Evolutionary conservation across 2,113 vertebrate species (phyloP), one percentile per base, ranked within the genome.

Genomic region (Panurus biarmicus): DNA sequence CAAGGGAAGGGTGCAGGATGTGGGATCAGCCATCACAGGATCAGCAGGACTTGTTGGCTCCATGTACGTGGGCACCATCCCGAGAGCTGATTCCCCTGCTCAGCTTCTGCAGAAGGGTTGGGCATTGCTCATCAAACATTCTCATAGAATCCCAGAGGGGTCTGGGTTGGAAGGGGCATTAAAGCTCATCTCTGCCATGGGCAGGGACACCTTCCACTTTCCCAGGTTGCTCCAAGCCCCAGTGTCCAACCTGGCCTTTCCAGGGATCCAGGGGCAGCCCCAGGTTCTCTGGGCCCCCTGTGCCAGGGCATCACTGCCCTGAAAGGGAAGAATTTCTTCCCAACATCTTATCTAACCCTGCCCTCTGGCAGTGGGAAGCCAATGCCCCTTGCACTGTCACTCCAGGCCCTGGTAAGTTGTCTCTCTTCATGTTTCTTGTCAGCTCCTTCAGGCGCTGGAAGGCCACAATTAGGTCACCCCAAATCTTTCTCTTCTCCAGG

Each of bases 241-340:
- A 0, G n/a, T n/a, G n/a, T 48, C 50, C 53, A 89, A 0, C 38
- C 28, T 45, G 28, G 3, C 16, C 60, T 60, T 67, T 8, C 38
- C 53, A 81, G 69, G 33, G 23, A 38, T 38, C 26, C 50, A 54
- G 19, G 23, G 23, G 11, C 23, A 80, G 44, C 44, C 28, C n/a
- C 36, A 73, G 60, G 51, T 81, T 5, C 67, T 81, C 69, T 51
- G 75, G 22, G 9, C 29, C 33, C 0, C 26, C 29, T 60, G 33
- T 81, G 44, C 51, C 60, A 81, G 28, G 19, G 15, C 13, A 4
- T 66, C 6, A 1, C 5, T 5, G 0, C 10, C 26, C 12, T 29
- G 10, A 29, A 3, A 60, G 9, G 28, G 38, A 66, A 58, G 8
- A 11, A 89, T 42, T 69, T 2, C 35, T 42, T 15, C n/a, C 21